Base-by-base conservation (phyloP, 2,888 invertebrate species). In the Pachycephus smyrnensis region DNA sequence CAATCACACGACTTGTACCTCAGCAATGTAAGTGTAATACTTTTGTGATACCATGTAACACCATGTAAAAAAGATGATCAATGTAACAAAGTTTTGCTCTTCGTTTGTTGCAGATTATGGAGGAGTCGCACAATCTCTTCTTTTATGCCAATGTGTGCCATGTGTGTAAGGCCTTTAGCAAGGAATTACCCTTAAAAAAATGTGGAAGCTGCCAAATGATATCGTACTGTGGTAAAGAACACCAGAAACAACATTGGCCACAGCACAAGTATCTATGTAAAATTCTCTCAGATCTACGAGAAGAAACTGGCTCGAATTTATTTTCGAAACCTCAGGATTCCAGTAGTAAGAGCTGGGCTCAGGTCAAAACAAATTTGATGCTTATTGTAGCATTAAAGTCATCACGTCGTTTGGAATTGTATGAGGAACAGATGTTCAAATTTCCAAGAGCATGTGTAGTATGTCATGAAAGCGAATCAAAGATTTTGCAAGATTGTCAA, bases 81-180 rank as follows among this genome's bases (percentile, higher is more conserved):
- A 71, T 32, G 30, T 71, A 71, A 71, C 3, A n/a, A 71, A 71
- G 71, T 6, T 11, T 12, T 71, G 68, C 15, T 40, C 40, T 40
- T 40, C 15, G 6, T 40, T 40, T 40, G 6, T 40, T 40, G 2
- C 15, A 40, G 40, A 40, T 40, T 40, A 40, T 40, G 40, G 80
- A 84, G 68, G 81, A 84, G 12, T 75, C 81, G 15, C 82, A 88
- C 73, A 88, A 89, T 80, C 79, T 82, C 68, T 88, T 87, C 80
- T 91, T 88, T 78, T 91, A 91, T 75, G 82, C 90, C 23, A 91
- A 90, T 76, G 87, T 85, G 15, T 91, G 91, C 82, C 91, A 91
- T 71, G 87, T 91, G 71, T 91, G 91, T 80, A 90, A 90, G 80
- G 83, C 78, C 11, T 85, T 83, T 75, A 85, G 86, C 0, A 82